Conservation (phyloP, 2,888 invertebrate species). For the Cantharis flavilabris region DNA sequence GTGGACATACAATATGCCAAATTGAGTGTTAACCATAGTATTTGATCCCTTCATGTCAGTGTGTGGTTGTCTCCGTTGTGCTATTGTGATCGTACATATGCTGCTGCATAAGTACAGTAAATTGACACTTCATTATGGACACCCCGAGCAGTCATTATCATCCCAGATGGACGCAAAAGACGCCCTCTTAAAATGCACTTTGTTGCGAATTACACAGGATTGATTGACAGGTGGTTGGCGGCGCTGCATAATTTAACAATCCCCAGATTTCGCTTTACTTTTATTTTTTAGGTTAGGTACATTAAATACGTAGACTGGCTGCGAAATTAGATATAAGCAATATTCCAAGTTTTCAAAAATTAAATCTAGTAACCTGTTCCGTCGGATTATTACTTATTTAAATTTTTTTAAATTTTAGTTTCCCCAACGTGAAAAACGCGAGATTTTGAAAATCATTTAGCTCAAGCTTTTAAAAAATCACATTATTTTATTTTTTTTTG, state of each 20-base stretch:
- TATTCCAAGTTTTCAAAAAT: neutral
- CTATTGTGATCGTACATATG: slow-evolving; percentile 45
- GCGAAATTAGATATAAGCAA: too few species aligned
- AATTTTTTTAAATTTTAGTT: too few species aligned
- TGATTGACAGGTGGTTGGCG: slow-evolving; percentile 24
- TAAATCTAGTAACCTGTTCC: too few species aligned
- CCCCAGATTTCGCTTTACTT: neutral
- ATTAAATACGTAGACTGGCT: too few species aligned
- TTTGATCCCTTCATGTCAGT: slow-evolving; percentile 28
- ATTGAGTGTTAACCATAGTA: slow-evolving; percentile 55
- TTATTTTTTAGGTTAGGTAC: too few species aligned
- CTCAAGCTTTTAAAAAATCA: too few species aligned
- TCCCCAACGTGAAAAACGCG: too few species aligned
- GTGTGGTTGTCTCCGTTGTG: slow-evolving; percentile 29
- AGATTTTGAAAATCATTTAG: too few species aligned
- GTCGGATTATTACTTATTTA: too few species aligned
- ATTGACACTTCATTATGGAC: slow-evolving; percentile 56
- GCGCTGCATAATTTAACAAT: neutral
- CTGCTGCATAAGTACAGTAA: slow-evolving; percentile 48
- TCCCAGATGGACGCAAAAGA: slow-evolving; percentile 47
- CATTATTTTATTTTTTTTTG: too few species aligned
- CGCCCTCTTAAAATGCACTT: slow-evolving; percentile 32
- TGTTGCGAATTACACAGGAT: slow-evolving; percentile 29
- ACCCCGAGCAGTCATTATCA: slow-evolving; percentile 49
- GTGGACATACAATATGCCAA: slow-evolving; percentile 53